Conservation (phyloP, 2,888 invertebrate species). For the Biston betularia region DNA sequence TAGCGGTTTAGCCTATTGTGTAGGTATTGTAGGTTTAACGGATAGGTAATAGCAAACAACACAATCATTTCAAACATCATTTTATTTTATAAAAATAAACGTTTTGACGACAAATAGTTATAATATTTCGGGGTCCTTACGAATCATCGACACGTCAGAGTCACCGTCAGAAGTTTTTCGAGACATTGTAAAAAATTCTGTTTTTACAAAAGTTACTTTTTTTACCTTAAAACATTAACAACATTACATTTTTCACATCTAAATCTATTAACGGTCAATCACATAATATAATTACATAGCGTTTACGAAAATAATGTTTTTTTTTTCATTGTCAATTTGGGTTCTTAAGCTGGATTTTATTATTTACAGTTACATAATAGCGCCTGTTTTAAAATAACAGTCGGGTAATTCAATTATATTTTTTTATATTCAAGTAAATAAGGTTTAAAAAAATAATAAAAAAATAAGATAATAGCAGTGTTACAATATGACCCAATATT, state of each 20-base stretch:
- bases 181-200: constrained; percentile 89
- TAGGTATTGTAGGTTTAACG: neutral
- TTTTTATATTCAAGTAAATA: neutral
- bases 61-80: constrained; percentile 77
- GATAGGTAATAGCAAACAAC: constrained; percentile 40
- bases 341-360: constrained; percentile 32
- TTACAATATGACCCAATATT: constrained; percentile 13
- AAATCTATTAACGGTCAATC: constrained; percentile 85
- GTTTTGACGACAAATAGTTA: constrained; percentile 87
- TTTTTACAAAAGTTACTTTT: constrained; percentile 90
- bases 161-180: constrained; percentile 87
- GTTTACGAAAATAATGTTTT: constrained; percentile 79
- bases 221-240: constrained; percentile 88
- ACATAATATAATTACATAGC: constrained; percentile 75
- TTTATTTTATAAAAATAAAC: constrained; percentile 87
- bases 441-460: no score
- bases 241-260: constrained; percentile 85
- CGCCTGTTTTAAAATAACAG: constrained; percentile 11
- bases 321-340: constrained; percentile 49
- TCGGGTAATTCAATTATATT: neutral
- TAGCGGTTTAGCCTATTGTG: no score
- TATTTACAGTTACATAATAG: constrained; percentile 23
- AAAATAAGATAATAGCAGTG: neutral
- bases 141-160: constrained; percentile 75
- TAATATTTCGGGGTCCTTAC: constrained; percentile 84